Evolutionary conservation across 2,888 invertebrate species (phyloP).

Genomic region (Sinohyriopsis cumingii): DNA sequence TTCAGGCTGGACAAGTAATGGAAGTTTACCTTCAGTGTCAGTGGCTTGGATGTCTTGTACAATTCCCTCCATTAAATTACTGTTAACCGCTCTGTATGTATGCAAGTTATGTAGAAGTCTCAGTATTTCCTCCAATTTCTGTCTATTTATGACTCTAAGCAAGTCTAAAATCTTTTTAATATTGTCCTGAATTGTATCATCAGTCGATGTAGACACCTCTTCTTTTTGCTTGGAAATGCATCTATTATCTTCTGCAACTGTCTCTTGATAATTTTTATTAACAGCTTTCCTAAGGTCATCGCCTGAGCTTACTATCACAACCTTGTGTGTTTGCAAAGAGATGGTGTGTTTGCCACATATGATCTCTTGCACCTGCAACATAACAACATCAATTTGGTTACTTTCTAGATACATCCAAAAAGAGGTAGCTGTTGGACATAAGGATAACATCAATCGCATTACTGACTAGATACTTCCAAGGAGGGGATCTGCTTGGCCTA

Average conservation of each 20-base stretch:
- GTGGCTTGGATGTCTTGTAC: no score
- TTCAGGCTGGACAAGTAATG: no score
- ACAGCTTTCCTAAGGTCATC: neutral
- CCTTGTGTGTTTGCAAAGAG: slow-evolving; percentile 1
- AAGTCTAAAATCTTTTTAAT: neutral
- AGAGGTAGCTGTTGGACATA: neutral
- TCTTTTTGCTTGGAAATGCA: no score
- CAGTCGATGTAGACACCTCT: neutral
- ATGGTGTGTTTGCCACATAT: neutral
- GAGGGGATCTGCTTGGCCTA: no score
- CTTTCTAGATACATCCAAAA: neutral
- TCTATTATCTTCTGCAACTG: neutral
- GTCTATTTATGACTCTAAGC: neutral
- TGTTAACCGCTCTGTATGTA: neutral
- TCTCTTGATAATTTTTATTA: neutral
- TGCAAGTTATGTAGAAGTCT: neutral
- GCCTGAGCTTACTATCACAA: neutral
- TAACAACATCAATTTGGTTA: slow-evolving; percentile 1
- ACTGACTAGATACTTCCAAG: no score
- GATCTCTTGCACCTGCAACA: neutral
- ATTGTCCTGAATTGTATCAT: neutral
- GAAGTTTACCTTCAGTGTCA: no score
- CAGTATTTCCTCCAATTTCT: neutral
- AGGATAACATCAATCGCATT: neutral
- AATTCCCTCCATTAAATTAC: no score